phyloP scores from a whole-genome alignment of 2,797 vertebrate species.

The Anas acuta region DNA sequence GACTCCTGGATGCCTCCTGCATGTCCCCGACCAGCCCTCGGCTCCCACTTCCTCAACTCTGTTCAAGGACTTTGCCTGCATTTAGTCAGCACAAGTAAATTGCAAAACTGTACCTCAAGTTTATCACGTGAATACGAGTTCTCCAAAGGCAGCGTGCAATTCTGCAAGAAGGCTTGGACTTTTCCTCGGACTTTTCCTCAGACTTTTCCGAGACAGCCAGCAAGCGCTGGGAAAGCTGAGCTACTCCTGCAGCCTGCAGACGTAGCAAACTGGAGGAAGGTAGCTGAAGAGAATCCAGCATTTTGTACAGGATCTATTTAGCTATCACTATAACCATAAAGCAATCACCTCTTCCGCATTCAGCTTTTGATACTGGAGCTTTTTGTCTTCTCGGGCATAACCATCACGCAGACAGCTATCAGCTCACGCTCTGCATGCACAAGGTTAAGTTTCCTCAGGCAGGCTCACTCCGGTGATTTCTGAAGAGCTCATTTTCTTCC shows the following conservation, averaged over 20 bases:
- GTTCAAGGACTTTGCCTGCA: neutral
- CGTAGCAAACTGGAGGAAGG: neutral
- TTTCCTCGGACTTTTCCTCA: neutral
- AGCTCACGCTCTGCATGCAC: neutral
- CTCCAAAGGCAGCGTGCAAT: neutral
- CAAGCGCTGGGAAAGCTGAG: neutral
- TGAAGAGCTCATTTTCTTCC: neutral
- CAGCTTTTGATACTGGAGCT: neutral
- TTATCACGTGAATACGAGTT: neutral
- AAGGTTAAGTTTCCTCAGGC: neutral
- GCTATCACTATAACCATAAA: neutral
- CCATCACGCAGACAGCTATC: too few relatives aligned
- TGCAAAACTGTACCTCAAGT: neutral
- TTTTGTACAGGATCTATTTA: neutral
- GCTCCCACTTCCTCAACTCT: neutral
- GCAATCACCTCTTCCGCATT: neutral
- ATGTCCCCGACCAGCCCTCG: neutral
- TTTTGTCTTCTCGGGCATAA: neutral
- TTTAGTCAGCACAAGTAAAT: neutral
- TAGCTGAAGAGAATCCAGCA: fast-evolving
- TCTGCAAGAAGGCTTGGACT: neutral
- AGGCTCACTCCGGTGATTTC: neutral
- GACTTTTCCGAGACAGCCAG: neutral
- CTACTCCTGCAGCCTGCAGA: neutral
- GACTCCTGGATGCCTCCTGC: neutral